phyloP scores from a whole-genome alignment of 2,888 invertebrate genomes.

The Laspeyria flexula region DNA sequence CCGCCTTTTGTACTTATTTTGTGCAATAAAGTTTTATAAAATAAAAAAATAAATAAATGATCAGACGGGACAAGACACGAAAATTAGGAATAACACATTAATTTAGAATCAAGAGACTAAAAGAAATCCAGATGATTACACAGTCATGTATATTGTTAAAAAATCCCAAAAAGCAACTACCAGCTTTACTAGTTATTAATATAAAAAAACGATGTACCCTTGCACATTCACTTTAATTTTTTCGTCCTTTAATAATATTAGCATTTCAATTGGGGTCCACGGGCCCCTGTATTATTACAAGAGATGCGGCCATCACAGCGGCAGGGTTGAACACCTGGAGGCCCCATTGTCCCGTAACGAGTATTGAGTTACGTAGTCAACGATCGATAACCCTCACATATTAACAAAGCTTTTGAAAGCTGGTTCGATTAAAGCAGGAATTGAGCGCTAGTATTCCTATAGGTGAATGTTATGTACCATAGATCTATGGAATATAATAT shows the following conservation, averaged over 20 bases:
- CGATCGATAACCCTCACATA: conserved; percentile 42
- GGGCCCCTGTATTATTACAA: conserved; percentile 44
- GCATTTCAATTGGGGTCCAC: conserved; percentile 42
- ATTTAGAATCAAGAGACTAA: too few species aligned
- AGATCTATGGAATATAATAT: neutral
- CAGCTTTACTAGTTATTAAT: conserved; percentile 2
- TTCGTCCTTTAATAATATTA: conserved; percentile 41
- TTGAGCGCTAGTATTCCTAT: neutral
- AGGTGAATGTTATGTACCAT: neutral
- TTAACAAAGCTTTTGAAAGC: conserved; percentile 40
- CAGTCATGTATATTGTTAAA: too few species aligned
- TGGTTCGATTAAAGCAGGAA: conserved; percentile 6
- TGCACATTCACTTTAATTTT: conserved; percentile 26
- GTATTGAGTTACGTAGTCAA: conserved; percentile 40
- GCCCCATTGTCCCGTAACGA: conserved; percentile 41
- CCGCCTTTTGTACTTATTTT: too few species aligned
- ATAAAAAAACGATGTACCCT: conserved; percentile 7
- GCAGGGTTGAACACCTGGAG: conserved; percentile 48
- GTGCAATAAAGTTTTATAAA: too few species aligned
- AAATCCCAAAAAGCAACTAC: too few species aligned
- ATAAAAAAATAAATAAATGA: too few species aligned
- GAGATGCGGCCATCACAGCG: conserved; percentile 33
- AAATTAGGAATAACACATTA: too few species aligned
- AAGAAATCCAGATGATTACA: too few species aligned
- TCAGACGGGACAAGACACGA: too few species aligned